phyloP scores from a whole-genome alignment of 2,113 vertebrate genomes.

The Chaenocephalus aceratus region DNA sequence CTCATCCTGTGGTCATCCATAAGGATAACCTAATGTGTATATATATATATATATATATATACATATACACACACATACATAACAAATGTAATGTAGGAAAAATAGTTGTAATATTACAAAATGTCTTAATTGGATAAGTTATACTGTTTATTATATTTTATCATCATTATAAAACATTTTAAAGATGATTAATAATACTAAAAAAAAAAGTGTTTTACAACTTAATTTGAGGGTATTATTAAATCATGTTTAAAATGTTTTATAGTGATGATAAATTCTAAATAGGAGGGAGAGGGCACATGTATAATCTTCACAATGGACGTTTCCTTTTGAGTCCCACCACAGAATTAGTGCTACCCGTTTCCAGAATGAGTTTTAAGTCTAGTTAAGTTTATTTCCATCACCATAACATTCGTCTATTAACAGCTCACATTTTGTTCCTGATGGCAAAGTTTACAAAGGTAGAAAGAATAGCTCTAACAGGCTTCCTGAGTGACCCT shows the following conservation, averaged over 20 bases:
- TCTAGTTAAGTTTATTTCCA: background rate
- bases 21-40: background rate
- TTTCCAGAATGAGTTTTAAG: background rate
- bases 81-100: background rate
- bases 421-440: background rate
- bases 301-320: background rate
- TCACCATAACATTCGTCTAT: background rate
- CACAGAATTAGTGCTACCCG: background rate
- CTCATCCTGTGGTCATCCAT: background rate
- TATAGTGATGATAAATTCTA: background rate
- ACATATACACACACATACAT: background rate
- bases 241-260: background rate
- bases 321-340: background rate
- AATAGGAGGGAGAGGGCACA: background rate
- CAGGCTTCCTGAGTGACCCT: no score
- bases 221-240: background rate
- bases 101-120: background rate
- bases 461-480: no score
- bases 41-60: background rate
- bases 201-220: background rate
- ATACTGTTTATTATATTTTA: background rate
- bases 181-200: no score
- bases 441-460: no score
- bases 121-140: background rate
- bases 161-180: no score